These are phyloP conservation scores for Tringa solitaria DNA, from an alignment of 2,113 vertebrate genomes.

Conservation along the genomic window DNA sequence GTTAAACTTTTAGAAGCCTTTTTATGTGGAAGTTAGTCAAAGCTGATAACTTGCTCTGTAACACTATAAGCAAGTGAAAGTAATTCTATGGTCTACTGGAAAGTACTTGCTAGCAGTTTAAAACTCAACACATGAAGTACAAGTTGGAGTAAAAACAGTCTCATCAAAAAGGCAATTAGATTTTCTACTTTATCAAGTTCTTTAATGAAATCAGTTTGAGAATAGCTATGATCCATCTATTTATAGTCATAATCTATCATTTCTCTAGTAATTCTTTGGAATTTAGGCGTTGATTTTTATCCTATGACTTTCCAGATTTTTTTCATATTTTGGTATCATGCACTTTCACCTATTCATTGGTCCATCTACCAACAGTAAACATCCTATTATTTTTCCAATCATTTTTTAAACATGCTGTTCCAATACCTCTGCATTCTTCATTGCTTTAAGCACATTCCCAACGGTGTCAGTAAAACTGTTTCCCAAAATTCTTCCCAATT, in stretches of 20 bases:
- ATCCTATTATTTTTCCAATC: neutral
- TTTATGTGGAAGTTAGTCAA: neutral
- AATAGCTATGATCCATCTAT: neutral
- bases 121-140: neutral
- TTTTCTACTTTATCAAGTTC: neutral
- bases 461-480: constrained; percentile 86
- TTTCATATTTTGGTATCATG: neutral
- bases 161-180: neutral
- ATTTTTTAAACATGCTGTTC: constrained; percentile 52
- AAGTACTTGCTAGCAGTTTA: neutral
- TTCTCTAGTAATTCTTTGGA: neutral
- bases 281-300: neutral
- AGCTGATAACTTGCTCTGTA: neutral
- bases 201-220: neutral
- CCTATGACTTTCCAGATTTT: neutral
- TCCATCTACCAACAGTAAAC: neutral
- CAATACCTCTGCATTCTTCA: constrained; percentile 93
- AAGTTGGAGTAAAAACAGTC: neutral
- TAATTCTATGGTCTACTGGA: neutral
- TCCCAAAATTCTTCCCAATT: constrained; percentile 87
- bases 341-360: neutral
- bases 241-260: neutral
- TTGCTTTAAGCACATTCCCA: constrained; percentile 88
- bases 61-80: neutral
- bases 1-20: neutral